A percentile compares a stretch with the other conserved stretches of the same genome.
phyloP scores from a whole-genome alignment of 2,888 invertebrate genomes.

The Panorpa germanica region DNA sequence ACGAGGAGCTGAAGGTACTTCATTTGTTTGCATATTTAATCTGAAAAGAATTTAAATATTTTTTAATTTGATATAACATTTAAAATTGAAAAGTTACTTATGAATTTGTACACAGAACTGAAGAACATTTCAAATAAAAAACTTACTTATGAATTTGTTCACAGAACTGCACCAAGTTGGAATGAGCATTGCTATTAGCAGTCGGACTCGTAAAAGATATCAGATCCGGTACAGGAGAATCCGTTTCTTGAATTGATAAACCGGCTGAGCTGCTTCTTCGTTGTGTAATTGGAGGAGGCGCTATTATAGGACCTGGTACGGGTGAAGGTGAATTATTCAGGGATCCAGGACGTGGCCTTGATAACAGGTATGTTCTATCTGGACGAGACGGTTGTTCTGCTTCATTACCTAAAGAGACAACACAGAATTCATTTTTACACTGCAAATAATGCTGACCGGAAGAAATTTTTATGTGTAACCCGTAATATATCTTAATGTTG shows the following conservation, averaged over 20 bases:
- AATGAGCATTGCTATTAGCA: conserved; percentile 28
- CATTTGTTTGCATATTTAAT: conserved; percentile 27
- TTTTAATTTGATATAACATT: neutral
- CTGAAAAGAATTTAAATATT: conserved; percentile 18
- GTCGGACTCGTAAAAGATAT: conserved; percentile 55
- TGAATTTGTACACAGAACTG: neutral
- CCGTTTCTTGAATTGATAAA: conserved; percentile 16
- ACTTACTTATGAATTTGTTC: conserved; percentile 32
- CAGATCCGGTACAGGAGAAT: conserved; percentile 32
- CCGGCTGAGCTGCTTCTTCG: too few species aligned
- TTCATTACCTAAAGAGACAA: too few species aligned
- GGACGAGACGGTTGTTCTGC: too few species aligned
- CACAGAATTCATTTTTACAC: too few species aligned
- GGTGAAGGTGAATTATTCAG: conserved; percentile 25
- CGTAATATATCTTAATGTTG: too few species aligned
- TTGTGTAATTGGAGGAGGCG: conserved; percentile 24
- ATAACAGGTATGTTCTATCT: too few species aligned
- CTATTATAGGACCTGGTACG: conserved; percentile 19
- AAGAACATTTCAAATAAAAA: conserved; percentile 9
- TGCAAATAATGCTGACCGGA: too few species aligned
- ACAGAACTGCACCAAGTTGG: conserved; percentile 38
- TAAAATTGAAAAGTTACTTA: conserved; percentile 1
- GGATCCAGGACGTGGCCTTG: conserved; percentile 37
- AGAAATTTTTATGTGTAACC: too few species aligned
- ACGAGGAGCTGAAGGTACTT: conserved; percentile 21